A percentile compares a stretch with the other conserved stretches of the same genome.
Conservation (phyloP, 1,140 invertebrate genomes). For the Drosophila pandora region DNA sequence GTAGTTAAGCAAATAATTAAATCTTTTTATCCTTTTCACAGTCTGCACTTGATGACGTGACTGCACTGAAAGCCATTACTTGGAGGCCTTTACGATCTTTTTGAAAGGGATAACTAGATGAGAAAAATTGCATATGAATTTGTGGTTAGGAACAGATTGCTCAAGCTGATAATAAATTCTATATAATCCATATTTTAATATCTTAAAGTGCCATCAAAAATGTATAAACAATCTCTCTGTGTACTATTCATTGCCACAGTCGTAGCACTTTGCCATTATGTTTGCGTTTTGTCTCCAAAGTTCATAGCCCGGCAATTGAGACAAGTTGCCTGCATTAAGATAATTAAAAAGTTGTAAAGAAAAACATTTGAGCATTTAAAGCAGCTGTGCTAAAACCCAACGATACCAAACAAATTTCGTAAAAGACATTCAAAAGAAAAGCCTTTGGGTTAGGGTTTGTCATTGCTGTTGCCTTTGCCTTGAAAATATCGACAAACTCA, state of each 20-base stretch:
- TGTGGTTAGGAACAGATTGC: too few species aligned
- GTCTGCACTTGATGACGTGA: not conserved
- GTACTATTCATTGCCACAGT: not conserved
- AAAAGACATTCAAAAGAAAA: not conserved
- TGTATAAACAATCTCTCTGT: not conserved
- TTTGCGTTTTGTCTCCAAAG: slow-evolving; percentile 1
- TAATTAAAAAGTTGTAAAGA: slow-evolving; percentile 7
- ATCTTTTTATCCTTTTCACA: slow-evolving; percentile 2
- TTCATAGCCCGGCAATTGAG: not conserved
- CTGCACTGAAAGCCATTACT: not conserved
- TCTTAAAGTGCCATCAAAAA: not conserved
- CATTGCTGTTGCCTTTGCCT: not conserved
- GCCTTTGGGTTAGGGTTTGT: not conserved
- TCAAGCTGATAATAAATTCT: too few species aligned
- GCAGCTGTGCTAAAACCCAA: not conserved
- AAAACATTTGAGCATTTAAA: not conserved
- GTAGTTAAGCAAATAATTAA: slow-evolving; percentile 2
- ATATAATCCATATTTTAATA: too few species aligned
- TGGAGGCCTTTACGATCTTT: not conserved
- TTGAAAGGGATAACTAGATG: not conserved
- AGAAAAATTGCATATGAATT: not conserved
- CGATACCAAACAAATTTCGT: not conserved
- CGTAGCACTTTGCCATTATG: not conserved
- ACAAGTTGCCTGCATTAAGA: not conserved
- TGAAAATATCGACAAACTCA: slow-evolving; percentile 3